Evolutionary conservation across 2,888 invertebrate genomes (phyloP).

Genomic region (Leuctra nigra): DNA sequence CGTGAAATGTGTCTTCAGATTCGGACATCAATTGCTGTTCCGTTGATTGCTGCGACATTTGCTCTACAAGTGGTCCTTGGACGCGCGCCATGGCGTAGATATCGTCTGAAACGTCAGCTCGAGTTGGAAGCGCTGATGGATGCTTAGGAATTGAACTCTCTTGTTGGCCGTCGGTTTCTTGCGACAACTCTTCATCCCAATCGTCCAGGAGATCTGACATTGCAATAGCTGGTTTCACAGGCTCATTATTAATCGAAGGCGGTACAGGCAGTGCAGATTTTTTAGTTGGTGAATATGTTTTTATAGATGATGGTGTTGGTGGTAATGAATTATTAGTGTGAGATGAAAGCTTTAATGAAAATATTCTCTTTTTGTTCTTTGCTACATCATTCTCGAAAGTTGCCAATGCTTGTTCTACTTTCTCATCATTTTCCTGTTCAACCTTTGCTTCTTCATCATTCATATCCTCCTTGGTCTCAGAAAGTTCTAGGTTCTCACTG

Average conservation of each 20-base stretch:
- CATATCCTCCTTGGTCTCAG: too few relatives aligned
- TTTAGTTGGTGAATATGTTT: neutral
- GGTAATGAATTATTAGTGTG: too few relatives aligned
- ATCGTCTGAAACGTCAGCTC: neutral
- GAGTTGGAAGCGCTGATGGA: neutral
- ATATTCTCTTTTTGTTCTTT: too few relatives aligned
- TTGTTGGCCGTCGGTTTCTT: neutral
- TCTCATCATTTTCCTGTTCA: neutral
- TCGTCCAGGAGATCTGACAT: constrained; percentile 7
- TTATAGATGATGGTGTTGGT: too few relatives aligned
- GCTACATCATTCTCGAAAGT: too few relatives aligned
- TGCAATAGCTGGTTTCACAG: neutral
- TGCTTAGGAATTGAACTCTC: neutral
- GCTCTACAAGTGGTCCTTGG: neutral
- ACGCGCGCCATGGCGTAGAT: neutral
- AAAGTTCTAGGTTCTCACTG: too few relatives aligned
- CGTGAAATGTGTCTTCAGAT: neutral
- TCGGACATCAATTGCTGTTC: neutral
- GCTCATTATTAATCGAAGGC: neutral
- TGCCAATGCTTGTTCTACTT: too few relatives aligned
- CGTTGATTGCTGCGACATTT: neutral
- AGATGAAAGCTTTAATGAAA: too few relatives aligned
- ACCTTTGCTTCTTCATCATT: neutral
- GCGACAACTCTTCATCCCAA: constrained; percentile 4
- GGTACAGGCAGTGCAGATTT: too few relatives aligned